Evolutionary conservation across 1,140 invertebrate species (phyloP).

Genomic region (Liolophura sinensis): DNA sequence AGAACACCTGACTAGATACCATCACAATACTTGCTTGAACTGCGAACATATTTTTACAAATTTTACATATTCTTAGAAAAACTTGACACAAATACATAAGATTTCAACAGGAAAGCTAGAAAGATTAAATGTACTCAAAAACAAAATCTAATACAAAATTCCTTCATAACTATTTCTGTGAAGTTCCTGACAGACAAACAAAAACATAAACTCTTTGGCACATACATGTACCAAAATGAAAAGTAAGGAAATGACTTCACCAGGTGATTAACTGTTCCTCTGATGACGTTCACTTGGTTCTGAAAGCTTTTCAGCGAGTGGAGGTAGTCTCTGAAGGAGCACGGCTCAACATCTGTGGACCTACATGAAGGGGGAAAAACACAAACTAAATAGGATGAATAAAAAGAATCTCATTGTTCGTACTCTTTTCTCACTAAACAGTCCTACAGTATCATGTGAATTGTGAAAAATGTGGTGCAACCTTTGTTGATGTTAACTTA

Average conservation of each 20-base stretch:
- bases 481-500: too few relatives aligned
- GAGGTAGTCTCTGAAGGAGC: constrained; percentile 64
- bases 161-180: background rate
- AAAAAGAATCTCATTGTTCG: background rate
- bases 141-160: background rate
- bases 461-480: too few relatives aligned
- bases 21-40: too few relatives aligned
- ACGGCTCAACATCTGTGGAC: constrained; percentile 21
- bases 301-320: constrained; percentile 57
- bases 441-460: background rate
- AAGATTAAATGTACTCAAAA: background rate
- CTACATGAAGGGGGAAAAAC: constrained; percentile 9
- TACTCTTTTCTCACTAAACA: background rate
- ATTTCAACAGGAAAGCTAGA: background rate
- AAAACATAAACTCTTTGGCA: constrained; percentile 1
- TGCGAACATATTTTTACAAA: too few relatives aligned
- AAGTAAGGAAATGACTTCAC: constrained; percentile 23
- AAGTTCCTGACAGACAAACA: background rate
- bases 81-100: too few relatives aligned
- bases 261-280: constrained; percentile 57
- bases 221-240: background rate
- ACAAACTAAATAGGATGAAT: background rate
- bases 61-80: too few relatives aligned
- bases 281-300: constrained; percentile 69
- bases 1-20: too few relatives aligned